These are phyloP conservation scores for Poeciliopsis paucimaculata DNA, from an alignment of 2,797 vertebrate genomes.

Conservation along the genomic window DNA sequence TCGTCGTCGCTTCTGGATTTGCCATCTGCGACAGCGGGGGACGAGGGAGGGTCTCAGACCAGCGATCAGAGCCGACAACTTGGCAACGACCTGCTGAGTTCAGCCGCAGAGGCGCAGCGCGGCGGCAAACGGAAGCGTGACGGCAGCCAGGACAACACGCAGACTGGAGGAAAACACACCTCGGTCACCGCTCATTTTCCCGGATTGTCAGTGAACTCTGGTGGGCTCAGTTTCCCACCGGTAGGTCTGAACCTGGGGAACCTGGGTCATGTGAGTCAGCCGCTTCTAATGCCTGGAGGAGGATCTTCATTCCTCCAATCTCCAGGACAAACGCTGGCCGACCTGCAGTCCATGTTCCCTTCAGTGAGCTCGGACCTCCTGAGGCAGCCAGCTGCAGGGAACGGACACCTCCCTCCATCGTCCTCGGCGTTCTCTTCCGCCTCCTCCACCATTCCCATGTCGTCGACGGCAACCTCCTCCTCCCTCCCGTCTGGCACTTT, in stretches of 20 bases:
- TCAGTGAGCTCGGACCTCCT: slow-evolving; percentile 86
- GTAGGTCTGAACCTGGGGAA: slow-evolving; percentile 89
- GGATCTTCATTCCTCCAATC: slow-evolving; percentile 91
- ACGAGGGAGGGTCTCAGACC: slow-evolving; percentile 47
- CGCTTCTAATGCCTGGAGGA: slow-evolving; percentile 87
- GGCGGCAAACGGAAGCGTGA: slow-evolving; percentile 88
- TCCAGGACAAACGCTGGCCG: slow-evolving; percentile 88
- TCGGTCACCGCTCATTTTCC: slow-evolving; percentile 80
- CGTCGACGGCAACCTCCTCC: slow-evolving; percentile 81
- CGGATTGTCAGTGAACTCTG: slow-evolving; percentile 83
- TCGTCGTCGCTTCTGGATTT: slow-evolving; percentile 38
- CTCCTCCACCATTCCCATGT: slow-evolving; percentile 85
- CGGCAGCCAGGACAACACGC: slow-evolving; percentile 81
- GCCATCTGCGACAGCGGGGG: slow-evolving; percentile 51
- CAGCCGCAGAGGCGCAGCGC: slow-evolving; percentile 81
- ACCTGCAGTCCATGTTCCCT: slow-evolving; percentile 92
- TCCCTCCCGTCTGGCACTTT: slow-evolving; percentile 87
- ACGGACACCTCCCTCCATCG: slow-evolving; percentile 82
- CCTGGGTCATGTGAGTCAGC: slow-evolving; percentile 88
- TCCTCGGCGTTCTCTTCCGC: slow-evolving; percentile 78
- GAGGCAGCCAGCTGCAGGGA: slow-evolving; percentile 83
- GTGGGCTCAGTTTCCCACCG: slow-evolving; percentile 87
- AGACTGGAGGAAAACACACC: slow-evolving; percentile 83
- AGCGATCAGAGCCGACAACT: slow-evolving; percentile 68
- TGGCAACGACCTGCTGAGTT: slow-evolving; percentile 70